Conservation (phyloP, 2,888 invertebrate genomes). For the Nymphalis urticae region DNA sequence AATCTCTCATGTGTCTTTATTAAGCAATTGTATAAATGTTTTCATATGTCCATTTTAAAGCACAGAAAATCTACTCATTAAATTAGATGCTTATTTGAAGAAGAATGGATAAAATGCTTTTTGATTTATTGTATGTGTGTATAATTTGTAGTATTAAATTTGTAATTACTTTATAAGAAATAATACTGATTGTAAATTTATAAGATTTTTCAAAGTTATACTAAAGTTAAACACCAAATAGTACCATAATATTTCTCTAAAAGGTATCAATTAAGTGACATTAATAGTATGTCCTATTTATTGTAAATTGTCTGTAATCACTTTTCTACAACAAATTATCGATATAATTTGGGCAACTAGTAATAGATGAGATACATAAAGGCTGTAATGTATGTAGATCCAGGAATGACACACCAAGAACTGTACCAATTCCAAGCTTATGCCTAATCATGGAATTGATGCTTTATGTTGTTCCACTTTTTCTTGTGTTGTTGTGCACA, state of each 20-base stretch:
- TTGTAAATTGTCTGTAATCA: constrained; percentile 31
- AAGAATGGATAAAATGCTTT: background rate
- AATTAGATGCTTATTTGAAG: constrained; percentile 6
- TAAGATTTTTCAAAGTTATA: constrained; percentile 6
- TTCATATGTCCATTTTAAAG: constrained; percentile 33
- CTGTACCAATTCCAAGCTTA: constrained; percentile 36
- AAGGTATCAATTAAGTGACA: constrained; percentile 9
- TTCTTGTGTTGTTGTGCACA: constrained; percentile 53
- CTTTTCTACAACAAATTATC: constrained; percentile 34
- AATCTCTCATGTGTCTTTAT: constrained; percentile 5
- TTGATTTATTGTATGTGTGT: background rate
- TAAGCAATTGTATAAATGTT: constrained; percentile 16
- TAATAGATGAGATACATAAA: constrained; percentile 32
- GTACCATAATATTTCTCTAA: constrained; percentile 11
- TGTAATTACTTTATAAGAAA: background rate
- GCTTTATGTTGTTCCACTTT: constrained; percentile 30
- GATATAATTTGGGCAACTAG: constrained; percentile 30
- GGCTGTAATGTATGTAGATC: constrained; percentile 35
- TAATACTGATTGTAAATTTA: background rate
- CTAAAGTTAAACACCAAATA: constrained; percentile 19
- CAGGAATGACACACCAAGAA: constrained; percentile 25
- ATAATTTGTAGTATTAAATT: background rate
- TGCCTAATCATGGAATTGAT: constrained; percentile 61
- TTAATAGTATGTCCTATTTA: constrained; percentile 20
- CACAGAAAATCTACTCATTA: constrained; percentile 27